phyloP scores from a whole-genome alignment of 1,140 invertebrate species.

The Atta colombica region DNA sequence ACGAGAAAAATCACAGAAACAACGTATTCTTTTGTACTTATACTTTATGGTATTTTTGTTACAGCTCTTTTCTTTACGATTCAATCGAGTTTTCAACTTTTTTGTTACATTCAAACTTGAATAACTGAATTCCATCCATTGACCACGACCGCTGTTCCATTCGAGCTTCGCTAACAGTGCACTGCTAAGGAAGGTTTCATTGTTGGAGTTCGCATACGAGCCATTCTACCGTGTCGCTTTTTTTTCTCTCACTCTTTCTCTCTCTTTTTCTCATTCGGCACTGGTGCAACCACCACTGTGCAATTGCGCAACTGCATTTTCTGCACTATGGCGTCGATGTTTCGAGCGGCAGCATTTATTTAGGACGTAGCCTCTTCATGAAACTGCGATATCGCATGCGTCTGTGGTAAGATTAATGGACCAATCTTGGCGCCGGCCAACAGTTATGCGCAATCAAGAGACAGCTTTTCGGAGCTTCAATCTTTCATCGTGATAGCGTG shows the following conservation, averaged over 20 bases:
- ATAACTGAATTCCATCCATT: slow-evolving; percentile 71
- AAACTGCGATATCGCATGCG: slow-evolving; percentile 67
- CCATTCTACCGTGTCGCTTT: slow-evolving; percentile 24
- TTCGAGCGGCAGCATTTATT: slow-evolving; percentile 63
- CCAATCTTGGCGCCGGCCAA: slow-evolving; percentile 65
- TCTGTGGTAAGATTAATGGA: slow-evolving; percentile 69
- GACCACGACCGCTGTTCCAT: slow-evolving; percentile 49
- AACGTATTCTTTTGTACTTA: not conserved
- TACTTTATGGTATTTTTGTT: slow-evolving; percentile 46
- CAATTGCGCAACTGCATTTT: slow-evolving; percentile 42
- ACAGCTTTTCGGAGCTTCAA: slow-evolving; percentile 63
- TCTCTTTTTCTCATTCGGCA: not conserved
- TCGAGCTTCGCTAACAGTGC: slow-evolving; percentile 33
- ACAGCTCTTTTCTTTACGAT: slow-evolving; percentile 34
- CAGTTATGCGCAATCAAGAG: slow-evolving; percentile 70
- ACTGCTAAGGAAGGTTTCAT: slow-evolving; percentile 72
- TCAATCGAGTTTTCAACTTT: slow-evolving; percentile 63
- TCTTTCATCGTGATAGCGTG: slow-evolving; percentile 64
- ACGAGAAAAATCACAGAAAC: slow-evolving; percentile 5
- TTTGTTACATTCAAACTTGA: slow-evolving; percentile 63
- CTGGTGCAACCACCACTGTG: not conserved
- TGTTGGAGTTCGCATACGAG: slow-evolving; percentile 68
- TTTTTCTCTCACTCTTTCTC: slow-evolving; percentile 3
- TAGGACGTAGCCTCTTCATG: slow-evolving; percentile 68
- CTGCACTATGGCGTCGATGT: not conserved